Evolutionary conservation across 2,113 vertebrate genomes (phyloP).

Genomic region (Hystrix brachyura): DNA sequence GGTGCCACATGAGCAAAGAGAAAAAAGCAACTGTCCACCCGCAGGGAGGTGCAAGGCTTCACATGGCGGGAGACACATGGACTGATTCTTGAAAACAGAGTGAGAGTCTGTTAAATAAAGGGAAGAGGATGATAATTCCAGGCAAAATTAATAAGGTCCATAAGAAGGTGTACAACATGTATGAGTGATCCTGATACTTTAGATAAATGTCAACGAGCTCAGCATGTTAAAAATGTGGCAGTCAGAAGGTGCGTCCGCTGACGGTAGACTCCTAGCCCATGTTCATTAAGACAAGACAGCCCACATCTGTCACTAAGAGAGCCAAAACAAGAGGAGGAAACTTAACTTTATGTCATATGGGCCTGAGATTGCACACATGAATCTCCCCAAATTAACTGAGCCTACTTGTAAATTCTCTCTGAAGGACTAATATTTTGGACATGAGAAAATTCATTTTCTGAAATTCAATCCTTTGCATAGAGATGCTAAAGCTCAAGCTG

Average conservation of each 20-base stretch:
- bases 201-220: background rate
- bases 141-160: background rate
- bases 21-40: background rate
- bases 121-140: background rate
- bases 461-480: background rate
- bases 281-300: background rate
- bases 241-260: background rate
- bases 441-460: conserved; percentile 5
- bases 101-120: conserved; percentile 17
- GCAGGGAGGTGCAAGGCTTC: background rate
- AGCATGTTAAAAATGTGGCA: background rate
- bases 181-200: background rate
- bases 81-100: background rate
- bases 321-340: background rate
- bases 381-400: background rate
- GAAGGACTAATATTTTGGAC: background rate
- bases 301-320: background rate
- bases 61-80: background rate
- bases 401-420: background rate
- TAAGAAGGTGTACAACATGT: background rate
- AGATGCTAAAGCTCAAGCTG: background rate
- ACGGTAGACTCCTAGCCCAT: background rate
- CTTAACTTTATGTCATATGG: background rate
- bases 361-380: background rate
- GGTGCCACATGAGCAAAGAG: background rate